These are phyloP conservation scores for Phthorimaea operculella DNA, from an alignment of 1,140 invertebrate genomes.

Conservation along the genomic window DNA sequence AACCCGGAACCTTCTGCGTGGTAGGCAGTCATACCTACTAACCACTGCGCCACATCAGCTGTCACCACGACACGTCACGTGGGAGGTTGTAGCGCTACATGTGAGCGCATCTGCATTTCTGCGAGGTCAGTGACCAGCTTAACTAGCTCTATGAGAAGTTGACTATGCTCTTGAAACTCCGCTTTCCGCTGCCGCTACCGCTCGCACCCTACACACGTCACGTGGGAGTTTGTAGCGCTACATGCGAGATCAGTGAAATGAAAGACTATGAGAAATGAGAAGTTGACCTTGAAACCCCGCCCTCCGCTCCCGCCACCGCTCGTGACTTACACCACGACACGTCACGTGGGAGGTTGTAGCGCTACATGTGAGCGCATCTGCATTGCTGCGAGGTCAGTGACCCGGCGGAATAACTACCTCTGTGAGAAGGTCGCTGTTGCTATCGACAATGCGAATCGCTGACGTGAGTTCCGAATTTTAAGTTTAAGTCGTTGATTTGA, in stretches of 20 bases:
- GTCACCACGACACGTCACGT: slow-evolving; percentile 36
- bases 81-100: slow-evolving; percentile 60
- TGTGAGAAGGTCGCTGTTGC: slow-evolving; percentile 46
- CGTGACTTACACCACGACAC: slow-evolving; percentile 10
- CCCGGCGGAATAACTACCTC: slow-evolving; percentile 37
- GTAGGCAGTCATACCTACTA: too few species aligned
- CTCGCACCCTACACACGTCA: slow-evolving; percentile 25
- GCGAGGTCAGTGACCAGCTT: slow-evolving; percentile 42
- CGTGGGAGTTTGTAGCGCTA: slow-evolving; percentile 59
- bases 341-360: slow-evolving; percentile 58
- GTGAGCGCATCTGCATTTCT: slow-evolving; percentile 57
- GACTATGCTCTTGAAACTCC: neutral
- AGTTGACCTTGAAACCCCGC: neutral
- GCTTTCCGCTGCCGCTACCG: slow-evolving; percentile 16
- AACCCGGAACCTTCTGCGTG: too few species aligned
- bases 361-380: slow-evolving; percentile 61
- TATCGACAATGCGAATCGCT: neutral
- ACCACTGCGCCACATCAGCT: too few species aligned
- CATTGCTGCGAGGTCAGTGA: slow-evolving; percentile 39
- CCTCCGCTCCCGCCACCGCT: slow-evolving; percentile 20
- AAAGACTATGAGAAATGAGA: neutral
- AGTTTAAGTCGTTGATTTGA: neutral
- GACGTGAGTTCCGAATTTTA: neutral
- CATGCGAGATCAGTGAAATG: slow-evolving; percentile 36
- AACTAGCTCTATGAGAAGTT: neutral